These are phyloP conservation scores for Nothobranchius kuhntae DNA, from an alignment of 2,113 vertebrate genomes.

Conservation along the genomic window DNA sequence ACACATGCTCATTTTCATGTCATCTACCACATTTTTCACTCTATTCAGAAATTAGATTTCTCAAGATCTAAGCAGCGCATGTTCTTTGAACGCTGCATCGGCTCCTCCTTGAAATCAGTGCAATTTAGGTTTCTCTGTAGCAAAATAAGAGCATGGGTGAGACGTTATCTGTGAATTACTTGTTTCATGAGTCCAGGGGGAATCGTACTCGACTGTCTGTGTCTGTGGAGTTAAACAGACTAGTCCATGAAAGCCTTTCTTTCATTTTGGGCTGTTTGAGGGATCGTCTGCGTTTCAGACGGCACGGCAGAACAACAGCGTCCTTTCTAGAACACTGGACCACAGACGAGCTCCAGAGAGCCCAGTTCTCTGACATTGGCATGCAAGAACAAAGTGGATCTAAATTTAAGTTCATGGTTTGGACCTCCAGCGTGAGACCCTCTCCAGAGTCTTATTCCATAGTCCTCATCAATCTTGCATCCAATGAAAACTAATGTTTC, in stretches of 20 bases:
- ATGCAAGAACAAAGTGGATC: slow-evolving; percentile 66
- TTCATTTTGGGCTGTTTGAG: slow-evolving; percentile 67
- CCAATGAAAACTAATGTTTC: slow-evolving; percentile 38
- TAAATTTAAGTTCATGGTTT: slow-evolving; percentile 66
- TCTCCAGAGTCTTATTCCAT: slow-evolving; percentile 26
- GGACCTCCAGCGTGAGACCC: slow-evolving; percentile 41
- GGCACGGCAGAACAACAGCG: slow-evolving; percentile 69
- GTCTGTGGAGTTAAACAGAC: slow-evolving; percentile 61
- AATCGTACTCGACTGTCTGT: slow-evolving; percentile 64
- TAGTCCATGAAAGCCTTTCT: slow-evolving; percentile 73
- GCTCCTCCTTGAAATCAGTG: slow-evolving; percentile 53
- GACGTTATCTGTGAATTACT: slow-evolving; percentile 73
- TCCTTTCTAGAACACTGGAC: slow-evolving; percentile 68
- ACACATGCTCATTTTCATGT: slow-evolving; percentile 7
- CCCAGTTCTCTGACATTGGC: slow-evolving; percentile 65
- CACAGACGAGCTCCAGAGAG: slow-evolving; percentile 64
- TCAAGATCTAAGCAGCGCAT: slow-evolving; percentile 35
- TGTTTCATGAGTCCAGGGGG: slow-evolving; percentile 68
- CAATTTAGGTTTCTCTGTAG: slow-evolving; percentile 61
- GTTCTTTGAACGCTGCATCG: slow-evolving; percentile 33
- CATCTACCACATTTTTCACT: slow-evolving; percentile 5
- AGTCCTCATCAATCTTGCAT: slow-evolving; percentile 45
- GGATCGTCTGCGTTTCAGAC: slow-evolving; percentile 64
- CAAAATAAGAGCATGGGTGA: slow-evolving; percentile 55
- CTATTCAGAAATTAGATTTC: neutral